Evolutionary conservation across 2,888 invertebrate genomes (phyloP).

Genomic region (Acleris cristana): DNA sequence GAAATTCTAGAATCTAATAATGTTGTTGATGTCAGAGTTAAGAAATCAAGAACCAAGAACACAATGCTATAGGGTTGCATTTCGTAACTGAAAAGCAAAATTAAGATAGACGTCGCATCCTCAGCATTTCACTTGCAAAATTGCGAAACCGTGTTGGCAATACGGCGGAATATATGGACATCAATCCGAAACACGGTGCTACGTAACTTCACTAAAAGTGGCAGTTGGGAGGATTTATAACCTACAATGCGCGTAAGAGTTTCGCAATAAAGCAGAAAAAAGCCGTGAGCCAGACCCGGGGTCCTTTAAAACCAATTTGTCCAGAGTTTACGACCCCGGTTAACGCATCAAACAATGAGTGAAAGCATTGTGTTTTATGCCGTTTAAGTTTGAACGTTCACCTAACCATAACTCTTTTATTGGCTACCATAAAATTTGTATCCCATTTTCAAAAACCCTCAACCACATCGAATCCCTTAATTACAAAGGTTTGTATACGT

Average conservation of each 20-base stretch:
- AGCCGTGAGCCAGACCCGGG: slow-evolving; percentile 52
- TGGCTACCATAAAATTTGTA: slow-evolving; percentile 49
- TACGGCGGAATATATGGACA: slow-evolving; percentile 47
- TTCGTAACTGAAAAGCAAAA: slow-evolving; percentile 19
- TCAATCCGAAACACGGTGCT: slow-evolving; percentile 49
- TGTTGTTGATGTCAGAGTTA: no score
- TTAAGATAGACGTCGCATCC: slow-evolving; percentile 24
- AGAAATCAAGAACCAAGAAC: neutral
- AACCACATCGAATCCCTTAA: slow-evolving; percentile 51
- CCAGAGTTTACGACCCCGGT: slow-evolving; percentile 70
- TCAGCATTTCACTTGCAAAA: slow-evolving; percentile 39
- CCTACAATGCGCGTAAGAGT: slow-evolving; percentile 48
- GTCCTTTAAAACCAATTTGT: slow-evolving; percentile 76
- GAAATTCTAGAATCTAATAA: slow-evolving; percentile 1
- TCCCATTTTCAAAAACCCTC: slow-evolving; percentile 46
- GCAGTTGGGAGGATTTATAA: slow-evolving; percentile 48
- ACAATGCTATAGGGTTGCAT: neutral
- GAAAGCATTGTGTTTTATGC: slow-evolving; percentile 71
- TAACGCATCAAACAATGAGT: slow-evolving; percentile 72
- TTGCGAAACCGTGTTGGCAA: slow-evolving; percentile 48
- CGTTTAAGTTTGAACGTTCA: slow-evolving; percentile 72
- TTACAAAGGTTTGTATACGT: slow-evolving; percentile 48
- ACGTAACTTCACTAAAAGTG: slow-evolving; percentile 46
- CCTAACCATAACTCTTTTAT: slow-evolving; percentile 67
- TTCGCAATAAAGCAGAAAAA: slow-evolving; percentile 59